Evolutionary conservation across 1,140 invertebrate species (phyloP).

Genomic region (Batillaria attramentaria): DNA sequence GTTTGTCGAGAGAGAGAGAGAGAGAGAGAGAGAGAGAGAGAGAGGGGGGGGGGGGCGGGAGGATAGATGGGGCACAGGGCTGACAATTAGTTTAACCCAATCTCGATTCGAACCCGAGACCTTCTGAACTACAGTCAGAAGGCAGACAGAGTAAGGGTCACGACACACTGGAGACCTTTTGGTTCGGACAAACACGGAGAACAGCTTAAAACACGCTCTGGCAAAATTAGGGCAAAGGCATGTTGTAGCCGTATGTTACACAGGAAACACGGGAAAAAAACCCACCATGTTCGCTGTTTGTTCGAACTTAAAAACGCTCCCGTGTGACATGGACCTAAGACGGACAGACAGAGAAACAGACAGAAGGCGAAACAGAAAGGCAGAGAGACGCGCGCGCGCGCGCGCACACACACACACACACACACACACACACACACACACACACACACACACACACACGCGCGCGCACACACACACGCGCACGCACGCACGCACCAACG

Average conservation of each 20-base stretch:
- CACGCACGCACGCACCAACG: slow-evolving; percentile 10
- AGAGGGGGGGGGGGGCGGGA: too few species aligned
- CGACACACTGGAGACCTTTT: neutral
- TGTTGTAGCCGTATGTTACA: neutral
- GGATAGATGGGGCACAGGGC: too few species aligned
- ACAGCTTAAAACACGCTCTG: neutral
- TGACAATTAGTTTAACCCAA: too few species aligned
- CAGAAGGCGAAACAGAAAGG: neutral
- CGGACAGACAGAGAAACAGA: slow-evolving; percentile 12
- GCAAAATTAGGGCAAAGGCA: neutral
- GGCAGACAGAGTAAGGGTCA: too few species aligned
- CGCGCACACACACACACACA: neutral
- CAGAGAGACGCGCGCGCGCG: neutral
- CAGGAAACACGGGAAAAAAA: neutral
- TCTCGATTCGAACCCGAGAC: too few species aligned
- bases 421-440: neutral
- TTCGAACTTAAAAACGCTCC: too few species aligned
- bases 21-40: too few species aligned
- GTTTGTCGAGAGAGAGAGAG: too few species aligned
- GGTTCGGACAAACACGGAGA: neutral
- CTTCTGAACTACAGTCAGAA: too few species aligned
- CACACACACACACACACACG: neutral
- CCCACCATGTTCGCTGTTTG: too few species aligned
- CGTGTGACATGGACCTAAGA: too few species aligned
- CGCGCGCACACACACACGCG: slow-evolving; percentile 15